A percentile compares a stretch with the other conserved stretches of the same genome.
phyloP scores from a whole-genome alignment of 2,888 invertebrate genomes.

The Pardosa pseudoannulata region DNA sequence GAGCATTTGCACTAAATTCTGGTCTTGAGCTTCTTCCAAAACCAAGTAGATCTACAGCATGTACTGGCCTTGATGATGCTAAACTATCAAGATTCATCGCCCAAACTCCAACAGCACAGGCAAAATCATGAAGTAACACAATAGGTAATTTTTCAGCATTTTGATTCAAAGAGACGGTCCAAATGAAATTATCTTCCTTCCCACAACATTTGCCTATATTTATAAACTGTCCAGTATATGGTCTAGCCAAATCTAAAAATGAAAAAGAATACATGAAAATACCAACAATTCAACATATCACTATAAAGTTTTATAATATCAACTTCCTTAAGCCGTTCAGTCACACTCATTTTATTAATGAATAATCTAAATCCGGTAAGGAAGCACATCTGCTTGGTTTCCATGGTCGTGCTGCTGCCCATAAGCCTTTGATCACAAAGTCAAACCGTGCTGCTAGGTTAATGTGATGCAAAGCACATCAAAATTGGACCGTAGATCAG shows the following conservation, averaged over 20 bases:
- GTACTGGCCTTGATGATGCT: slow-evolving; percentile 85
- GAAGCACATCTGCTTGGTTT: too few species aligned
- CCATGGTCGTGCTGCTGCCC: too few species aligned
- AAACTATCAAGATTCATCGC: slow-evolving; percentile 92
- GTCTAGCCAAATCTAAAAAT: slow-evolving; percentile 70
- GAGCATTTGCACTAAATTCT: slow-evolving; percentile 86
- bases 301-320: too few species aligned
- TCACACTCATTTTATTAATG: too few species aligned
- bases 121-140: slow-evolving; percentile 94
- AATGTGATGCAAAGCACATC: too few species aligned
- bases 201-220: slow-evolving; percentile 79
- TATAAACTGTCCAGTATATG: slow-evolving; percentile 61
- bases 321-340: too few species aligned
- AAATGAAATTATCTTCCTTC: slow-evolving; percentile 82
- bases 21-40: slow-evolving; percentile 97
- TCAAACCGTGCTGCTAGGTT: too few species aligned
- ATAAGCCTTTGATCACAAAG: too few species aligned
- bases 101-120: slow-evolving; percentile 95
- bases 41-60: slow-evolving; percentile 92
- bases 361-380: too few species aligned
- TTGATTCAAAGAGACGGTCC: slow-evolving; percentile 83
- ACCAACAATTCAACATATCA: too few species aligned
- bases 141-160: slow-evolving; percentile 82
- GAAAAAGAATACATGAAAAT: neutral
- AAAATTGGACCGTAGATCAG: too few species aligned